Evolutionary conservation across 2,797 vertebrate genomes (phyloP), one percentile per base, ranked within the genome.

Genomic region (Dipus sagitta): DNA sequence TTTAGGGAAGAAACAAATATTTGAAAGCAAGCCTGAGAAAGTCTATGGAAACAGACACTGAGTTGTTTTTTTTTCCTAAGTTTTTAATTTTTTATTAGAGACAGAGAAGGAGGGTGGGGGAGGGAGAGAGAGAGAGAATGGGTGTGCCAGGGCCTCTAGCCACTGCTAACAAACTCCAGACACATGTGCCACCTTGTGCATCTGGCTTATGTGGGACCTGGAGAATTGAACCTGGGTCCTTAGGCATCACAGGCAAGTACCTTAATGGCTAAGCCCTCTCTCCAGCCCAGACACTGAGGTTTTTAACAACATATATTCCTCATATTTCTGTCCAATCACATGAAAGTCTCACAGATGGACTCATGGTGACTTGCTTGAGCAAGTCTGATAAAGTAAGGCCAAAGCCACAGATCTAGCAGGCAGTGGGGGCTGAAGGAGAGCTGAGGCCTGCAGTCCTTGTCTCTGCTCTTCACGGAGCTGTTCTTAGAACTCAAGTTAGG

Each of bases 281-380:
- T 47, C 9, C 47, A 47, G 47, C 47, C 47, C 38, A 42, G 0
- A 79, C 11, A 85, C 17, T 82, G 42, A 20, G 38, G 88, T 52
- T 95, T 90, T 88, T 85, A 6, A 21, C 60, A 72, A 42, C n/a
- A 60, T 58, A 28, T 32, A 47, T 80, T 32, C 71, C 34, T 86
- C 88, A 30, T 28, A 15, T 58, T 80, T 93, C 34, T 93, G 34
- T 78, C 92, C 88, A 80, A 80, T 64, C 17, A 77, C 30, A 75
- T 75, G 38, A 38, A 77, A 81, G 47, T 47, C 78, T 79, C 80
- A 58, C 54, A 91, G 89, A 72, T 21, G 54, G 52, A 54, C 47
- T 54, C 14, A 42, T 28, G 71, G 1, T 30, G 32, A 76, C 74
- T 1, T 77, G 34, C 26, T 47, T 62, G 89, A 52, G 70, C 10